Evolutionary conservation across 2,797 vertebrate species (phyloP), one percentile per base, ranked within the genome.

Genomic region (Melanotaenia pygmaea): DNA sequence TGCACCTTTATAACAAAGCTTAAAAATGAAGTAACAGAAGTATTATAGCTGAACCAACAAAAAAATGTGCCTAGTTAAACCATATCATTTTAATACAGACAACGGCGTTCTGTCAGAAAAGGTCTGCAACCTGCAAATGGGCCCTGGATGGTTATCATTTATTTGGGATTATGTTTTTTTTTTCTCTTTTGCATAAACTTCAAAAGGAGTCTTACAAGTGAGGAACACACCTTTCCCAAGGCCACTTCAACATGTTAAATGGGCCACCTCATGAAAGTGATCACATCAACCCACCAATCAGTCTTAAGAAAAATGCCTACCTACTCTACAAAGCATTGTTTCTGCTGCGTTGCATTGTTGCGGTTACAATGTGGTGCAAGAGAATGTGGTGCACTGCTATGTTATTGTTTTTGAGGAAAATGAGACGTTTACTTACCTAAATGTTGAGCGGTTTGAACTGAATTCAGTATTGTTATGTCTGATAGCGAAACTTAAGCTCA

Each of bases 321-420:
- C n/a, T 16, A 45, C 53, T 37, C 35, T 63, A 70, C 45, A 50
- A 22, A 32, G 3, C 32, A 50, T 66, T 40, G 4, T 32, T 20
- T 8, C 59, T 40, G 38, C 67, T 45, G 43, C 5, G 32, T 53
- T 61, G 53, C 47, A 77, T 79, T 86, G 78, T 82, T 85, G 53
- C 59, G 22, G 3, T 76, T 50, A 65, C n/a, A 51, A 59, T 5
- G 30, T 64, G 70, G 59, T 54, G 61, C n/a, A 18, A 13, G 67
- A 50, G 50, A 37, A 30, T 74, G 76, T 69, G 68, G 63, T 61
- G 40, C 54, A 54, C 64, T 2, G 53, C 67, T 71, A 60, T 83
- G 22, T 54, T 54, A 80, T 69, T 83, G 81, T 78, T 73, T 76
- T 70, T 69, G 12, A 67, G 51, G 58, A 83, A 79, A 72, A 86